Evolutionary conservation across 1,140 invertebrate genomes (phyloP), one percentile per base, ranked within the genome.

Genomic region (Bombus superbus): DNA sequence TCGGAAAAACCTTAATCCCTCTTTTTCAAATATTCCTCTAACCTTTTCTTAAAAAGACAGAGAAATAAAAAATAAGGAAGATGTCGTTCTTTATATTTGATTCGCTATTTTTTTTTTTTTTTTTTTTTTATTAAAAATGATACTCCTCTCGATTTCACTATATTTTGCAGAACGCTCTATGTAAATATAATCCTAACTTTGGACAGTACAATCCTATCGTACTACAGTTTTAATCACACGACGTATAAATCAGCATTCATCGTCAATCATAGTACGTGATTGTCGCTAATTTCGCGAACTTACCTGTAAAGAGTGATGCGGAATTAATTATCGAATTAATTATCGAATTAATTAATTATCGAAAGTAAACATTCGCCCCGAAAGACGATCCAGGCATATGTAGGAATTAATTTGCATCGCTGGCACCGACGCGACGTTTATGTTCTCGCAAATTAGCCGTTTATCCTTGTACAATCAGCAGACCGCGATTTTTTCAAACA

Each of bases 321-420:
- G n/a, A n/a, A 66, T 18, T 79, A 79, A 79, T 79, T 66, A 66
- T 79, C 77, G 44, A 66, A 79, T 18, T 79, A 79, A 79, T 79
- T 66, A 66, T 79, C 77, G 44, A 66, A 79, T n/a, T n/a, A n/a
- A 66, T 18, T 79, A 79, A 79, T 79, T 66, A 66, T 79, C 77
- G 44, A 66, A 79, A 44, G 77, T 66, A 77, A 77, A 77, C 57
- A 57, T 42, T 64, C 40, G 57, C n/a, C 25, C 38, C 22, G n/a
- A 32, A 62, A 64, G 28, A 11, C 59, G 28, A 38, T 0, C 15
- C 9, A 11, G 15, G 9, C 22, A 25, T 32, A 59, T 18, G 75
- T 62, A 38, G 15, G 18, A n/a, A 40, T 62, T 59, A 64, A 77
- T 42, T 77, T 57, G 57, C 28, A 64, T 77, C 75, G 25, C 35